Percentiles rank a stretch among this genome's conserved stretches.
These are phyloP conservation scores for Mesocentrotus franciscanus DNA, from an alignment of 53 echinoderm and acorn worm genomes.

Conservation along the genomic window DNA sequence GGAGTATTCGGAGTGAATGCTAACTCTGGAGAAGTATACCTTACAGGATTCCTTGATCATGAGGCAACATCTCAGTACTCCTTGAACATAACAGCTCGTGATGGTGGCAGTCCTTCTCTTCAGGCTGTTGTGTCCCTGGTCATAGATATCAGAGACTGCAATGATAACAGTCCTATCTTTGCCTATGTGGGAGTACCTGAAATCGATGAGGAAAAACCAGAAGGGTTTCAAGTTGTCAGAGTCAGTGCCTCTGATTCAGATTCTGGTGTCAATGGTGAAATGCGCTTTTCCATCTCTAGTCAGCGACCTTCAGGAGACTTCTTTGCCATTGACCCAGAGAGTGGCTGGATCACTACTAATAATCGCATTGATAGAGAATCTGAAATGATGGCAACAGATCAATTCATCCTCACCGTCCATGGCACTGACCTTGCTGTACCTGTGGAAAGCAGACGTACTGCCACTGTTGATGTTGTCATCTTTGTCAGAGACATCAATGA, in stretches of 20 bases:
- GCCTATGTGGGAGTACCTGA: constrained; percentile 76
- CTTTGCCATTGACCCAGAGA: constrained; percentile 78
- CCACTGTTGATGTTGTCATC: constrained; percentile 82
- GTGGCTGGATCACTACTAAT: constrained; percentile 75
- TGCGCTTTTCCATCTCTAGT: constrained; percentile 77
- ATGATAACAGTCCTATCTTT: constrained; percentile 93
- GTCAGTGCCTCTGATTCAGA: constrained; percentile 90
- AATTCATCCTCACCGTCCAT: constrained; percentile 75
- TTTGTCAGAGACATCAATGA: constrained; percentile 91
- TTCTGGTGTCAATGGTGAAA: constrained; percentile 90
- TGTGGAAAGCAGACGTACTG: constrained; percentile 77
- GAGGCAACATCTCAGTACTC: constrained; percentile 83
- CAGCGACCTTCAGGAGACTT: constrained; percentile 84
- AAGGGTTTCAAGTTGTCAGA: constrained; percentile 73
- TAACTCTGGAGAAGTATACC: constrained; percentile 76
- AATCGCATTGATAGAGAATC: constrained; percentile 83
- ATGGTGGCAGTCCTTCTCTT: constrained; percentile 80
- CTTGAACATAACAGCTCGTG: constrained; percentile 91
- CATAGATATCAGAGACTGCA: constrained; percentile 85
- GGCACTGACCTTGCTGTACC: constrained; percentile 94
- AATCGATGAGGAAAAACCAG: constrained; percentile 79
- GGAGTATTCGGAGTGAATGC: constrained; percentile 81
- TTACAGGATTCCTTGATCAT: constrained; percentile 88
- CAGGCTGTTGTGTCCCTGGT: constrained; percentile 68
- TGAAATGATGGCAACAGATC: constrained; percentile 69